Evolutionary conservation across 2,113 vertebrate species (phyloP).

Genomic region (Rutilus rutilus): DNA sequence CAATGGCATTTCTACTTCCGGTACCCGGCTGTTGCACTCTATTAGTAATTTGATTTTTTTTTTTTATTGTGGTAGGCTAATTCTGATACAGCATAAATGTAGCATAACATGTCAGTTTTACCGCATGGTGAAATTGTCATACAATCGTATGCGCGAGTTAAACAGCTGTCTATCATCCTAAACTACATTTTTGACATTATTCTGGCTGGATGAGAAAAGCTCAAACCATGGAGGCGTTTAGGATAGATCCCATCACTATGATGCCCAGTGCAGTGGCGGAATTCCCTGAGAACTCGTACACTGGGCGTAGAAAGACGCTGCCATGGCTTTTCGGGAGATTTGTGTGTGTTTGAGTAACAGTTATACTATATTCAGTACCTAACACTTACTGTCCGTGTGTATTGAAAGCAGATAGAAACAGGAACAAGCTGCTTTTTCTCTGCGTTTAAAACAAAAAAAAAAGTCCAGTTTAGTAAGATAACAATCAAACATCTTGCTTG

Average conservation of each 20-base stretch:
- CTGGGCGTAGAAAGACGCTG: constrained; percentile 64
- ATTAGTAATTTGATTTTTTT: neutral
- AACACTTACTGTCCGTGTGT: constrained; percentile 9
- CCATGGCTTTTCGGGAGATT: constrained; percentile 67
- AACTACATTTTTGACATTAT: neutral
- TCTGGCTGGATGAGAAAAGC: neutral
- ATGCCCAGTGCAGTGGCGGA: constrained; percentile 70
- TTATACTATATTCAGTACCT: constrained; percentile 43
- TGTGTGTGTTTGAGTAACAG: constrained; percentile 41
- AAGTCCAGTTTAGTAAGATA: constrained; percentile 66
- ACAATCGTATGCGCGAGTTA: constrained; percentile 10
- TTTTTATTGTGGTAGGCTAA: neutral
- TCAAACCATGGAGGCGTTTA: constrained; percentile 12
- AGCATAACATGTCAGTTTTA: constrained; percentile 33
- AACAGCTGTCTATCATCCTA: constrained; percentile 27
- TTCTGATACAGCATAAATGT: neutral
- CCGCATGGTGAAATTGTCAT: neutral
- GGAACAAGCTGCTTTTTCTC: constrained; percentile 40
- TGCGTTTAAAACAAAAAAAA: constrained; percentile 64
- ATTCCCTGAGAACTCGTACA: constrained; percentile 79
- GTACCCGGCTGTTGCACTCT: neutral
- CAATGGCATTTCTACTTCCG: neutral
- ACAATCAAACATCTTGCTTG: constrained; percentile 61
- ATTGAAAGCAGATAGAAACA: constrained; percentile 22
- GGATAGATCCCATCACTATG: constrained; percentile 38